Percentiles rank a stretch among this genome's conserved stretches.
Evolutionary conservation across 2,888 invertebrate species (phyloP).

Genomic region (Drosophila limbata): DNA sequence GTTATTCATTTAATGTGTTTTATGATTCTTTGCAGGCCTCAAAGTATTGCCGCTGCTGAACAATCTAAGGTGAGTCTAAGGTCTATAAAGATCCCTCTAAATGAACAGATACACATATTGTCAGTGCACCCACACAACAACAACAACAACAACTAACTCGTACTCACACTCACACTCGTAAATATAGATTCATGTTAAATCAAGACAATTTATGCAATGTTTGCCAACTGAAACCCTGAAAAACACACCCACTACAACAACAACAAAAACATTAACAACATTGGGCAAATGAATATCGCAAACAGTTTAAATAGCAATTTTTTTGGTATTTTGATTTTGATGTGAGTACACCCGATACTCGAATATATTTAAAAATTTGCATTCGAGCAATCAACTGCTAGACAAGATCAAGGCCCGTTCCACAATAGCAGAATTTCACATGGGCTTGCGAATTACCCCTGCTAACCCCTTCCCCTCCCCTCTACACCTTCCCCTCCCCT

Average conservation of each 20-base stretch:
- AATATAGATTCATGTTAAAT: slow-evolving; percentile 43
- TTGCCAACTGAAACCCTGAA: slow-evolving; percentile 65
- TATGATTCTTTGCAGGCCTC: slow-evolving; percentile 91
- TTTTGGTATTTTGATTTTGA: slow-evolving; percentile 50
- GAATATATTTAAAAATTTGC: slow-evolving; percentile 10
- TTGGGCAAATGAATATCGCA: slow-evolving; percentile 67
- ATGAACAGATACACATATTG: slow-evolving; percentile 16
- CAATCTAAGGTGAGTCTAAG: slow-evolving; percentile 91
- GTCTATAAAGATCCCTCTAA: slow-evolving; percentile 4
- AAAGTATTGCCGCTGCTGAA: slow-evolving; percentile 94
- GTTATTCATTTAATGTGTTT: slow-evolving; percentile 41
- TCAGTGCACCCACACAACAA: slow-evolving; percentile 13
- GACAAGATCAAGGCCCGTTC: slow-evolving; percentile 67
- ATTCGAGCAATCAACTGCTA: slow-evolving; percentile 5
- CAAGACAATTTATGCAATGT: slow-evolving; percentile 53
- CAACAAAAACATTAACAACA: slow-evolving; percentile 22
- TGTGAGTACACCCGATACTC: slow-evolving; percentile 30
- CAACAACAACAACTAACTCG: not conserved
- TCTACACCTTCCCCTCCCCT: no score
- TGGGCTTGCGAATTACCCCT: slow-evolving; percentile 30
- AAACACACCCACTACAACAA: slow-evolving; percentile 68
- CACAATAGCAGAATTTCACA: slow-evolving; percentile 42
- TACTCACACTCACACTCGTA: not conserved
- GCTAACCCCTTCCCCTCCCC: not conserved
- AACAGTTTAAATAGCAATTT: slow-evolving; percentile 64